Conservation (phyloP, 2,888 invertebrate species). For the Heteromyza rotundicornis region DNA sequence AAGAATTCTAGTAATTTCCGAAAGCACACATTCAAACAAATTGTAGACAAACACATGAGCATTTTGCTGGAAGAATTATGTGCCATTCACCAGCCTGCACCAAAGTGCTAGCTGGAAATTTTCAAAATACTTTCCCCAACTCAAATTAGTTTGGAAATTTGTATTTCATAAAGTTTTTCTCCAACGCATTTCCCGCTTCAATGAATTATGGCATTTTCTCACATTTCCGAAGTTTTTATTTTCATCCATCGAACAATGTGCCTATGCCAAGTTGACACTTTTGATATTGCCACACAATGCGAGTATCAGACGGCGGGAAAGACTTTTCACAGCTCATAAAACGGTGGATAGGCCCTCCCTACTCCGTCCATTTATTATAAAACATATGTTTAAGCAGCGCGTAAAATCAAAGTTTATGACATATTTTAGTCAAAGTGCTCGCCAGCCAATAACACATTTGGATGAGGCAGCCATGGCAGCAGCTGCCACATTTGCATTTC, state of each 20-base stretch:
- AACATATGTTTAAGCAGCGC: conserved; percentile 20
- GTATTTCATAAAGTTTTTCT: no score
- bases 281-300: conserved; percentile 1
- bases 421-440: conserved; percentile 17
- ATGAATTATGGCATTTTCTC: not conserved
- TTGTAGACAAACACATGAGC: no score
- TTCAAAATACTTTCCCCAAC: no score
- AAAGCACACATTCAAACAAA: no score
- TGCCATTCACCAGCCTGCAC: not conserved
- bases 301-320: not conserved
- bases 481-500: not conserved
- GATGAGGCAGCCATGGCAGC: not conserved
- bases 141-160: no score
- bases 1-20: not conserved
- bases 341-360: not conserved
- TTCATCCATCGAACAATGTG: not conserved
- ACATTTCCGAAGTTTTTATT: not conserved
- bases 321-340: conserved; percentile 10
- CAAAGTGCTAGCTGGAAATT: not conserved
- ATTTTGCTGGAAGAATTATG: not conserved
- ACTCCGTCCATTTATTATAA: conserved; percentile 2
- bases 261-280: conserved; percentile 8
- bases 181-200: not conserved
- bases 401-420: conserved; percentile 29
- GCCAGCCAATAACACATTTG: no score